phyloP scores from a whole-genome alignment of 1,140 invertebrate species.

The Drosophila melanica region DNA sequence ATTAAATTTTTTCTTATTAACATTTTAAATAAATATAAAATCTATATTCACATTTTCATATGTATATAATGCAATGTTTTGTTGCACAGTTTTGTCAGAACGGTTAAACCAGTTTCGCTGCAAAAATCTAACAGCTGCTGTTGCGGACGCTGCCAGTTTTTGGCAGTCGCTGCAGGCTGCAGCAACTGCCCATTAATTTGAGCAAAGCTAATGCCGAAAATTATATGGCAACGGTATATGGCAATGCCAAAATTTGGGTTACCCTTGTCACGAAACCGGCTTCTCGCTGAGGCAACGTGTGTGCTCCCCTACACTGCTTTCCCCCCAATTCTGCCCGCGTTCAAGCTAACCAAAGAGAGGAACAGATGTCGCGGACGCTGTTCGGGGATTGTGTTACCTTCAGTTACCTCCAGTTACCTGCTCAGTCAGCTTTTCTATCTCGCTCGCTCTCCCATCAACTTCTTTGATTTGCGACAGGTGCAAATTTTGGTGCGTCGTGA shows the following conservation, averaged over 20 bases:
- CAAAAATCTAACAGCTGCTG: constrained; percentile 75
- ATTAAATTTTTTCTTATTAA: not conserved
- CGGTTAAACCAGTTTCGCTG: constrained; percentile 36
- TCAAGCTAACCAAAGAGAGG: constrained; percentile 22
- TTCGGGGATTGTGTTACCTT: constrained; percentile 66
- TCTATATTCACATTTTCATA: not conserved
- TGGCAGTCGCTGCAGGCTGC: constrained; percentile 31
- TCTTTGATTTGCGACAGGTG: constrained; percentile 77
- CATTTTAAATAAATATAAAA: not conserved
- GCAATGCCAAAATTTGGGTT: constrained; percentile 67
- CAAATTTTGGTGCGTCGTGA: constrained; percentile 51
- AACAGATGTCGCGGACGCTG: constrained; percentile 63
- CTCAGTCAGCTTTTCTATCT: constrained; percentile 31
- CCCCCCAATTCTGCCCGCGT: not conserved
- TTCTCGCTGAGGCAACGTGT: constrained; percentile 19
- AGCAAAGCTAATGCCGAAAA: constrained; percentile 73
- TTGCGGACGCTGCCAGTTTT: constrained; percentile 45
- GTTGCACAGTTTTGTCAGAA: constrained; percentile 44
- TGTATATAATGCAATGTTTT: not conserved
- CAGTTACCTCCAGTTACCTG: constrained; percentile 44
- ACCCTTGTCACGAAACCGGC: constrained; percentile 59
- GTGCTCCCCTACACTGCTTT: constrained; percentile 1
- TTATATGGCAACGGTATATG: constrained; percentile 74
- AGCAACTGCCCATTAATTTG: constrained; percentile 67
- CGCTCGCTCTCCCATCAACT: not conserved